These are phyloP conservation scores for Saimiri boliviensis DNA, from an alignment of 2,113 vertebrate species.

Conservation along the genomic window DNA sequence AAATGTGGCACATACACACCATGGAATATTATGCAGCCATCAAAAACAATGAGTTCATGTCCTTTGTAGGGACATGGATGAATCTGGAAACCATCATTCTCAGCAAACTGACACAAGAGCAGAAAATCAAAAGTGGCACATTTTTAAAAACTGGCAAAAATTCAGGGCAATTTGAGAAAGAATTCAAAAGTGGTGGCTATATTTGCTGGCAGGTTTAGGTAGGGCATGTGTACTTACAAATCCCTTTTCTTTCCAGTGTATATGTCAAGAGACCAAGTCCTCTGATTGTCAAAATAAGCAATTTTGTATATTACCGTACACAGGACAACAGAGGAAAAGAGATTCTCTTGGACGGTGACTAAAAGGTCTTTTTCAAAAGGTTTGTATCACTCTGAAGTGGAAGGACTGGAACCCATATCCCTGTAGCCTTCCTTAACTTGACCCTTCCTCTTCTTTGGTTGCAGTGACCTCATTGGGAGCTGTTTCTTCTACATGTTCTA, in stretches of 20 bases:
- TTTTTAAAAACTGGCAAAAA: slow-evolving; percentile 56
- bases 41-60: no score
- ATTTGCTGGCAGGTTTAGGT: slow-evolving; percentile 4
- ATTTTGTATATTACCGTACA: slow-evolving; percentile 77
- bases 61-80: no score
- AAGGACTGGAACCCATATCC: no score
- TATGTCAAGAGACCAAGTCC: slow-evolving; percentile 58
- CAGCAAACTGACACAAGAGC: no score
- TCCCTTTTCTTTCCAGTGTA: slow-evolving; percentile 62
- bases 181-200: slow-evolving; percentile 48
- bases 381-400: slow-evolving; percentile 17
- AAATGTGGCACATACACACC: no score
- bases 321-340: slow-evolving; percentile 65
- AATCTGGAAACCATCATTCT: no score
- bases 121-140: neutral
- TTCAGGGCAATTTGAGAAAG: slow-evolving; percentile 40
- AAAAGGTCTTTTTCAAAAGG: slow-evolving; percentile 69
- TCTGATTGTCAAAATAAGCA: slow-evolving; percentile 78
- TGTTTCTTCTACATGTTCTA: neutral
- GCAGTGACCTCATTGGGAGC: slow-evolving; percentile 57
- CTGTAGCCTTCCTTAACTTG: no score
- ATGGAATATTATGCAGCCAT: no score
- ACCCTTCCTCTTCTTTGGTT: slow-evolving; percentile 2
- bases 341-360: slow-evolving; percentile 40
- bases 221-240: neutral